A percentile compares a stretch with the other conserved stretches of the same genome.
Conservation (phyloP, 2,888 invertebrate species). For the Cryptops parisi region DNA sequence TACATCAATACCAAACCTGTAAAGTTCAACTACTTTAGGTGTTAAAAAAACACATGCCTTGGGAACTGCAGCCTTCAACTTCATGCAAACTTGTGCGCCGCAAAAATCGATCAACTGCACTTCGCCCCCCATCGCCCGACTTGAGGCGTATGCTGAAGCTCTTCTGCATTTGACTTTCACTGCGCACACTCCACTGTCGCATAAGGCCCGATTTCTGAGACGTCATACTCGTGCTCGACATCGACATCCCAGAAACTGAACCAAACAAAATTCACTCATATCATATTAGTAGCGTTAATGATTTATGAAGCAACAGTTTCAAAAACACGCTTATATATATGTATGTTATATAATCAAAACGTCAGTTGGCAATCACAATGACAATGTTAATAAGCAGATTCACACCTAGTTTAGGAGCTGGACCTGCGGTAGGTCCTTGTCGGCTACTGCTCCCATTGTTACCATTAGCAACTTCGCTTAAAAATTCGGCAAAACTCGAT, state of each 20-base stretch:
- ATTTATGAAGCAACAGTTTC: too few species aligned
- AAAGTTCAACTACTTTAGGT: too few species aligned
- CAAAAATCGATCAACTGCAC: constrained; percentile 21
- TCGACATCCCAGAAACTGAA: constrained; percentile 16
- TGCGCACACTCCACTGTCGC: constrained; percentile 21
- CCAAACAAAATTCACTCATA: background rate
- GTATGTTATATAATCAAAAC: too few species aligned
- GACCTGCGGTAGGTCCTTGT: constrained; percentile 2
- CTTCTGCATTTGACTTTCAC: constrained; percentile 16
- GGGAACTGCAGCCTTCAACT: constrained; percentile 17
- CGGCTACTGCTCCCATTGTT: constrained; percentile 8
- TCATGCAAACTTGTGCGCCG: constrained; percentile 21
- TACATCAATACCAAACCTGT: background rate
- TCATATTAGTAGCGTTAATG: background rate
- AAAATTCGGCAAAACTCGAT: constrained; percentile 20
- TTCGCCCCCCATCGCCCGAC: constrained; percentile 19
- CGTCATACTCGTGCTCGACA: constrained; percentile 17
- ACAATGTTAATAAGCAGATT: too few species aligned
- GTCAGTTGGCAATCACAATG: too few species aligned
- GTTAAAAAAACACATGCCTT: too few species aligned
- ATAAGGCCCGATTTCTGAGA: constrained; percentile 16
- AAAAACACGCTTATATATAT: too few species aligned
- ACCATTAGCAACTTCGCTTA: constrained; percentile 18
- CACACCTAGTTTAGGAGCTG: constrained; percentile 12
- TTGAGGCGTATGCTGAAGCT: constrained; percentile 20